Evolutionary conservation across 2,113 vertebrate genomes (phyloP), one percentile per base, ranked within the genome.

Genomic region (Atlantisia rogersi): DNA sequence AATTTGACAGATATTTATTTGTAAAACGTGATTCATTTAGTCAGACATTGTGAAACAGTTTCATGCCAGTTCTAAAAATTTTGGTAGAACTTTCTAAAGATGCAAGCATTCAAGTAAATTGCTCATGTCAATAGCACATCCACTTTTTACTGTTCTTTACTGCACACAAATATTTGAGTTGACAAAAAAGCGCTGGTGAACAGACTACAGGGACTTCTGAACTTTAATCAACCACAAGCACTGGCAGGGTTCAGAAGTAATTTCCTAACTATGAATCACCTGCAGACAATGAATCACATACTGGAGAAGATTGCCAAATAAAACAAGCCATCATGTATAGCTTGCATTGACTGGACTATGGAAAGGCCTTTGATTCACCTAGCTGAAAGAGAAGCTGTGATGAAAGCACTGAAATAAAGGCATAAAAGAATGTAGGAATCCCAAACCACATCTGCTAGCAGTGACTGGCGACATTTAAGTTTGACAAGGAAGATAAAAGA

Each of bases 1-100:
- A 82, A 95, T 98, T 98, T 98, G 98, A 98, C 98, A 98, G 98
- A 97, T 98, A 98, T 98, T 98, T 98, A 98, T 98, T 98, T 98
- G 97, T 97, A 97, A 98, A 97, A 98, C 95, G 88, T 98, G 98
- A 98, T 98, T 98, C 98, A 98, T 98, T 98, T 98, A 96, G 97
- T 97, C 96, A 98, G 98, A 97, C 97, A 97, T 97, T 96, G 94
- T 92, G 97, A 95, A 98, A 98, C 97, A 94, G 92, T 95, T 98
- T 97, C 95, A 96, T 98, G 97, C 97, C 98, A 97, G 97, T 96
- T 96, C 83, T 95, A 63, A 87, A 98, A 93, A 94, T 97, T 96
- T 93, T 93, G 96, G 96, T 95, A 90, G 94, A 93, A 96, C 93
- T 95, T 97, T 97, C 95, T 97, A 97, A 98, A 97, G 98, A 98